Evolutionary conservation across 2,888 invertebrate species (phyloP).

Genomic region (Chrysolina oricalcia): DNA sequence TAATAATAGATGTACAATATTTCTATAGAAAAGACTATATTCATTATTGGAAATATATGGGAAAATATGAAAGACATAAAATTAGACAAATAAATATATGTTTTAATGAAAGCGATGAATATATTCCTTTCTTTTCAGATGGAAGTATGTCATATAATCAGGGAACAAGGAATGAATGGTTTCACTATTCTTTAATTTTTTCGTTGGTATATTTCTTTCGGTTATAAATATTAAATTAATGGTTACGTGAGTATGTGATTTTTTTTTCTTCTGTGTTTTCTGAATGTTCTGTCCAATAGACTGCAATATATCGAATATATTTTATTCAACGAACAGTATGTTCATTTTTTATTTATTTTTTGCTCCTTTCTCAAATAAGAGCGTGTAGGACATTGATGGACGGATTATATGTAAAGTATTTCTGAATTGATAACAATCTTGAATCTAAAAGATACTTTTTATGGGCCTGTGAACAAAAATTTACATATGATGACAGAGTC

Average conservation of each 20-base stretch:
- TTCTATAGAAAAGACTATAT: too few relatives aligned
- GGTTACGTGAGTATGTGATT: neutral
- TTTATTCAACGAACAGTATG: too few relatives aligned
- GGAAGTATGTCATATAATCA: neutral
- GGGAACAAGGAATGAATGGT: neutral
- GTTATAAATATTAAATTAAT: neutral
- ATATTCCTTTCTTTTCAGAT: constrained; percentile 11
- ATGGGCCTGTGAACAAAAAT: neutral
- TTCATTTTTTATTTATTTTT: too few relatives aligned
- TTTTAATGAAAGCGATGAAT: neutral
- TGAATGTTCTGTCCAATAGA: too few relatives aligned
- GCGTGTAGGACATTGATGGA: too few relatives aligned
- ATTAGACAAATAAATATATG: neutral
- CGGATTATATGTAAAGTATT: too few relatives aligned
- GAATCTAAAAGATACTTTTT: neutral
- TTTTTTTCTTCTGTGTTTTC: neutral
- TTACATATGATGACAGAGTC: neutral
- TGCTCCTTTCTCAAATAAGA: too few relatives aligned
- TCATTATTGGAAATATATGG: too few relatives aligned
- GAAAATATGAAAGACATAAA: neutral
- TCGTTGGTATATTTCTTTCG: neutral
- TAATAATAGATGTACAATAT: neutral
- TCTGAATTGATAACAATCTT: neutral
- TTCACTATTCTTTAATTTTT: neutral
- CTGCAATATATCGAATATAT: too few relatives aligned